These are phyloP conservation scores for Enteromius paludinosus DNA, from an alignment of 2,797 vertebrate species.

Conservation along the genomic window DNA sequence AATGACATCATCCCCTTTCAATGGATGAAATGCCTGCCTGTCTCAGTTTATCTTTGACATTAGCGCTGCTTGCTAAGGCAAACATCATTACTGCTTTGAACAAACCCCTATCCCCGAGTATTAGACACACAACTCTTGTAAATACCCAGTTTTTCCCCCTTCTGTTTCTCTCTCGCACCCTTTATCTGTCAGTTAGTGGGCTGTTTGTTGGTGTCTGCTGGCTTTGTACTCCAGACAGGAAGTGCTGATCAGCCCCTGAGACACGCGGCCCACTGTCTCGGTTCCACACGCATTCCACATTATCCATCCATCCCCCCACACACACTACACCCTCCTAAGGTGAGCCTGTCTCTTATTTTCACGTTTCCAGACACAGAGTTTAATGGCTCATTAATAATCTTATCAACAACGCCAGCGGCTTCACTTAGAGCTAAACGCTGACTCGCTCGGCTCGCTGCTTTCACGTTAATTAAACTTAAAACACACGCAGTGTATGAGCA, in stretches of 20 bases:
- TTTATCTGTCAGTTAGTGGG: background rate
- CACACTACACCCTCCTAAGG: constrained; percentile 34
- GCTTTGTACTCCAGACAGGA: constrained; percentile 43
- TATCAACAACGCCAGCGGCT: constrained; percentile 7
- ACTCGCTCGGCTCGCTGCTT: constrained; percentile 16
- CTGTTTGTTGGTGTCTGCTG: constrained; percentile 26
- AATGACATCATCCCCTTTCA: constrained; percentile 26
- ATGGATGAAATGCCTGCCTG: constrained; percentile 2
- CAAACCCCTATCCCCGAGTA: background rate
- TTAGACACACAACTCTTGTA: background rate
- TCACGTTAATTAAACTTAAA: background rate
- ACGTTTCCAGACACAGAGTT: constrained; percentile 24
- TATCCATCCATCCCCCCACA: background rate
- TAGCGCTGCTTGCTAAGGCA: background rate
- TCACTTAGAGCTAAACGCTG: constrained; percentile 24
- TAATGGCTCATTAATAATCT: constrained; percentile 15
- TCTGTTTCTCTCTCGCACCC: background rate
- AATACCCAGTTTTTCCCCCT: background rate
- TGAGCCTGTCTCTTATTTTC: constrained; percentile 18
- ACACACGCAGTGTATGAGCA: constrained; percentile 18
- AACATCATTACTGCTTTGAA: background rate
- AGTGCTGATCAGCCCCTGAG: constrained; percentile 29
- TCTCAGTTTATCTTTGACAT: background rate
- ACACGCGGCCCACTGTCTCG: constrained; percentile 4
- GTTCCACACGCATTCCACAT: constrained; percentile 39